Evolutionary conservation across 2,113 vertebrate genomes (phyloP).

Genomic region (Toxostoma redivivum): DNA sequence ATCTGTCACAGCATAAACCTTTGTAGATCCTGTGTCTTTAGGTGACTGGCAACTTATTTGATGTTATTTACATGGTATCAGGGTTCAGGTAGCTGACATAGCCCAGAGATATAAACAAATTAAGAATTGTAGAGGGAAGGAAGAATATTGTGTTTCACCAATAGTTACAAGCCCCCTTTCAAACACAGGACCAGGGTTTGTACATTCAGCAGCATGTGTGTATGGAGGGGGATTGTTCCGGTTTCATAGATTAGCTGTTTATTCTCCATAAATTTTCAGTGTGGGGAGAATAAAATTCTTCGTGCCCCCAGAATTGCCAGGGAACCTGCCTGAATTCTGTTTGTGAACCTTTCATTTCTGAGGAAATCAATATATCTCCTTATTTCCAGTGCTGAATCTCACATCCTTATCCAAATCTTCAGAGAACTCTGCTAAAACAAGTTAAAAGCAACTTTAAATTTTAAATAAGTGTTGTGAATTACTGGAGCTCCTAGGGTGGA

Average conservation of each 20-base stretch:
- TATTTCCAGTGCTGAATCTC: neutral
- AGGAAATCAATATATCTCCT: neutral
- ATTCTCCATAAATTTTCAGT: neutral
- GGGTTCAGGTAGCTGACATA: neutral
- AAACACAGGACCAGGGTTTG: neutral
- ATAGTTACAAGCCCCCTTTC: neutral
- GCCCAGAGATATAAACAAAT: neutral
- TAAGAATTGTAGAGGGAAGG: fast-evolving
- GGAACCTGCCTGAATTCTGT: neutral
- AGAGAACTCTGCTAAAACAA: neutral
- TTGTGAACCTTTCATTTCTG: neutral
- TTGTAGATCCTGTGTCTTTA: neutral
- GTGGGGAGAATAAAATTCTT: neutral
- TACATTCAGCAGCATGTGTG: fast-evolving
- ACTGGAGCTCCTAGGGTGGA: neutral
- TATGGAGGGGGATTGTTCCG: fast-evolving
- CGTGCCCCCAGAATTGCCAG: neutral
- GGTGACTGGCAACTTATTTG: neutral
- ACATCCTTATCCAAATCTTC: neutral
- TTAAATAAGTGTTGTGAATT: neutral
- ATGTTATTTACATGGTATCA: neutral
- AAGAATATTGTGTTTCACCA: neutral
- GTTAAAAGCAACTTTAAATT: neutral
- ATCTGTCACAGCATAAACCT: neutral
- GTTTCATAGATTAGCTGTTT: neutral